phyloP scores from a whole-genome alignment of 2,797 vertebrate species.

The Kryptolebias ocellatus region DNA sequence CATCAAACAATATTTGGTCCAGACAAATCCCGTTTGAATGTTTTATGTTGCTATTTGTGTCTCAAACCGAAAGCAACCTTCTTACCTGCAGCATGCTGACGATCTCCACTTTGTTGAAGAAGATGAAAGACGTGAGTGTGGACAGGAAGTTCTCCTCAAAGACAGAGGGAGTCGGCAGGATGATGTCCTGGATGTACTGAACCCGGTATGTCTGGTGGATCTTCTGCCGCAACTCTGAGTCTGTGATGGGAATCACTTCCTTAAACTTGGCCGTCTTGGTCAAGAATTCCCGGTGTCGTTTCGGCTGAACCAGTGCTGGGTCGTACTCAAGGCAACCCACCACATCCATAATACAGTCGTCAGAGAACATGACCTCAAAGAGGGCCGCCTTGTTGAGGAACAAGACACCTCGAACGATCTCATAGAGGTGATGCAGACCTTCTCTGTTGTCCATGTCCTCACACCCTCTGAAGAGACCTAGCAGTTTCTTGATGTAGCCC shows the following conservation, averaged over 20 bases:
- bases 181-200: slow-evolving; percentile 99
- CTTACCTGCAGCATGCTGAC: slow-evolving; percentile 99
- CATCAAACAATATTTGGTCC: not conserved
- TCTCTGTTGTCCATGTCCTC: slow-evolving; percentile 96
- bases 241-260: slow-evolving; percentile 99
- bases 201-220: slow-evolving; percentile 99
- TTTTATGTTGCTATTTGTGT: not conserved
- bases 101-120: slow-evolving; percentile 99
- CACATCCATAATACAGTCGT: slow-evolving; percentile 99
- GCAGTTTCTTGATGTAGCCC: slow-evolving; percentile 96
- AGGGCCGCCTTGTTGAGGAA: slow-evolving; percentile 99
- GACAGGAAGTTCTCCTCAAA: slow-evolving; percentile 99
- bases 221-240: slow-evolving; percentile 99
- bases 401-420: slow-evolving; percentile 96
- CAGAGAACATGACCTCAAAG: slow-evolving; percentile 99
- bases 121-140: slow-evolving; percentile 98
- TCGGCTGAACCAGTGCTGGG: slow-evolving; percentile 95
- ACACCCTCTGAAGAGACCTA: slow-evolving; percentile 95
- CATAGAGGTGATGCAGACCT: slow-evolving; percentile 97
- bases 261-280: slow-evolving; percentile 99
- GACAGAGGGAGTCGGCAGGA: slow-evolving; percentile 97
- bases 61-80: slow-evolving; percentile 18
- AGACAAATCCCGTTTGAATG: not conserved
- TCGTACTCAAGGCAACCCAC: slow-evolving; percentile 99
- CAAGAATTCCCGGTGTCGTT: slow-evolving; percentile 96